phyloP scores from a whole-genome alignment of 2,113 vertebrate genomes.

The Gymnocephalus cernua region DNA sequence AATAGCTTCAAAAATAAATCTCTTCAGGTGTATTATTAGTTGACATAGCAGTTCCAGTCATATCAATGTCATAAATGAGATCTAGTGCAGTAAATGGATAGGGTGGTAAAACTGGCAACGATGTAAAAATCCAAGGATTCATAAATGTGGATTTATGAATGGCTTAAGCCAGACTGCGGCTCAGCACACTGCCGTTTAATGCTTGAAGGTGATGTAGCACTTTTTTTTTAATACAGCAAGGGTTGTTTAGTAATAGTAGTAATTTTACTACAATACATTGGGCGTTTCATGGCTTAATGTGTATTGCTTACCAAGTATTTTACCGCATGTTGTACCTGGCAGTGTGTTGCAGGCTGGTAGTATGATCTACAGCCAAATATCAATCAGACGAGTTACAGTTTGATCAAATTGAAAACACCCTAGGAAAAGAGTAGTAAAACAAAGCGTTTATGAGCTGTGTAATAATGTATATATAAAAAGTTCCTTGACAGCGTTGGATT shows the following conservation, averaged over 20 bases:
- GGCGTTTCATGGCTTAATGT: slow-evolving; percentile 55
- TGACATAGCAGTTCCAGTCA: slow-evolving; percentile 39
- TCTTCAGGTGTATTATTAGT: slow-evolving; percentile 33
- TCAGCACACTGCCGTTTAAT: slow-evolving; percentile 20
- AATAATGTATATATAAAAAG: slow-evolving; percentile 38
- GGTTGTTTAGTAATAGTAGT: slow-evolving; percentile 29
- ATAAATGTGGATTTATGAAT: slow-evolving; percentile 46
- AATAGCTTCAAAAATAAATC: slow-evolving; percentile 63
- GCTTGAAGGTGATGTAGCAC: slow-evolving; percentile 23
- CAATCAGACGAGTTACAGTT: slow-evolving; percentile 51
- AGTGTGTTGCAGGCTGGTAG: background rate
- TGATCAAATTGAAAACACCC: slow-evolving; percentile 55
- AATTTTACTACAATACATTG: slow-evolving; percentile 45
- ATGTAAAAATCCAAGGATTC: slow-evolving; percentile 21
- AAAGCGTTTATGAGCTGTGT: slow-evolving; percentile 49
- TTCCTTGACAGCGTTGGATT: slow-evolving; percentile 35
- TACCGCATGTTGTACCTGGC: slow-evolving; percentile 44
- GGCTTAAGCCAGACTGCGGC: background rate
- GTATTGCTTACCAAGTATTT: slow-evolving; percentile 46
- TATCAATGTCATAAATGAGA: slow-evolving; percentile 46
- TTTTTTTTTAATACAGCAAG: slow-evolving; percentile 17
- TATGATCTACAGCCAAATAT: slow-evolving; percentile 45
- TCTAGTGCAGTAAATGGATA: slow-evolving; percentile 39
- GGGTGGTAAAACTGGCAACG: slow-evolving; percentile 40
- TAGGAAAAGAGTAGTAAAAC: slow-evolving; percentile 52